Base-by-base conservation (phyloP, 2,797 vertebrate species). In the Melanotaenia trifasciata region DNA sequence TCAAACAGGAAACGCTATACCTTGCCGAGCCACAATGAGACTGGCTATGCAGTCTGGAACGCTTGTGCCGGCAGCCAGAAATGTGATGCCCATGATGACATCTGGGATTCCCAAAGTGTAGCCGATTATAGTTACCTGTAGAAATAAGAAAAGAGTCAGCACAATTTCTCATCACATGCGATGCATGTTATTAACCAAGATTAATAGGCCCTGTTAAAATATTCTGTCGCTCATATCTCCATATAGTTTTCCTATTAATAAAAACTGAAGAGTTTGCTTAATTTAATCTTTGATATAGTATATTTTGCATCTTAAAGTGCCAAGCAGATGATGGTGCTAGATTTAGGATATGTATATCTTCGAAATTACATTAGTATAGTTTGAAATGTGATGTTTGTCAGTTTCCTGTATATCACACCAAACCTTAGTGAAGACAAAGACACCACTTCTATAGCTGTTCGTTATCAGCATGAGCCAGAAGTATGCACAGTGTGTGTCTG, bases 1-100 rank as follows among this genome's bases (percentile, higher is more conserved):
- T 58, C 11, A 18, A 59, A 28, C 43, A 10, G 20, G 33, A 35
- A 45, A 35, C 26, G 26, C 1, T 20, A 2, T 86, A 99, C 98
- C 98, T 98, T 99, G 98, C 72, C 97, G 96, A 30, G 98, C 98
- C 81, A 99, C 98, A 16, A 99, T 99, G 73, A 99, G 92, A 81
- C 97, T 99, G 87, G 98, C 98, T 90, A 99, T 99, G 93, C 98
- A 99, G 94, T 99, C 98, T 22, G 98, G 98, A 45, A 99, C 97
- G 0, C 98, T 99, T 22, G 98, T 99, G 90, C 98, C 98, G 0
- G 98, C 98, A 4, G 98, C 98, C 90, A 99, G 95, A 91, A 99
- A 99, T 47, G 98, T 99, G 90, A 99, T 99, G 72, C 98, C 98
- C 98, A 99, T 99, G 92, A 99, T 99, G 81, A 99, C 97, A 30